A percentile compares a stretch with the other conserved stretches of the same genome.
Evolutionary conservation across 2,113 vertebrate genomes (phyloP).

Genomic region (Clarias gariepinus): DNA sequence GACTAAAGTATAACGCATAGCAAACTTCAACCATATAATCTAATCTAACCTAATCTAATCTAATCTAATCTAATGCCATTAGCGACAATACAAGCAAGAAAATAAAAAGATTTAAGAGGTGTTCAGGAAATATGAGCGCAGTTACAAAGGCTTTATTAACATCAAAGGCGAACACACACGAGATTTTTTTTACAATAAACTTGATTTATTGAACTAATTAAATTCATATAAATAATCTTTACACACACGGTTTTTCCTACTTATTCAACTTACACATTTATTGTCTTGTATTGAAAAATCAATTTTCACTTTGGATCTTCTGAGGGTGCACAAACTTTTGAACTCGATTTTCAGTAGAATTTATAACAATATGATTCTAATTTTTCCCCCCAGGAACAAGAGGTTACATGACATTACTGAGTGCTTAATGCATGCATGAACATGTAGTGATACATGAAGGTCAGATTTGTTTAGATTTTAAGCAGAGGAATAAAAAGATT

Average conservation of each 20-base stretch:
- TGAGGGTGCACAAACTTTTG: neutral
- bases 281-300: neutral
- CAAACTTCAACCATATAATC: neutral
- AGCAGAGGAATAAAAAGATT: neutral
- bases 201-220: too few species aligned
- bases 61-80: too few species aligned
- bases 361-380: neutral
- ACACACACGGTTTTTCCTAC: neutral
- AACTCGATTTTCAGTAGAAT: neutral
- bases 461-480: neutral
- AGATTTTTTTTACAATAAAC: neutral
- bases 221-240: too few species aligned
- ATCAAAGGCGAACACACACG: neutral
- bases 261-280: neutral
- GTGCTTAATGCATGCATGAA: neutral
- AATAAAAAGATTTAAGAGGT: neutral
- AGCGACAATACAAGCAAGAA: neutral
- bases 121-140: neutral
- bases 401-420: neutral
- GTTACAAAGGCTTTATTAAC: neutral
- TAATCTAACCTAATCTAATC: too few species aligned
- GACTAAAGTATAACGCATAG: too few species aligned
- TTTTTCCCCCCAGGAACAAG: neutral
- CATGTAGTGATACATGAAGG: neutral
- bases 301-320: neutral